A percentile compares a stretch with the other conserved stretches of the same genome.
These are phyloP conservation scores for Holothuria glaberrima DNA, from an alignment of 35 echinoderm and acorn worm species.

Conservation along the genomic window DNA sequence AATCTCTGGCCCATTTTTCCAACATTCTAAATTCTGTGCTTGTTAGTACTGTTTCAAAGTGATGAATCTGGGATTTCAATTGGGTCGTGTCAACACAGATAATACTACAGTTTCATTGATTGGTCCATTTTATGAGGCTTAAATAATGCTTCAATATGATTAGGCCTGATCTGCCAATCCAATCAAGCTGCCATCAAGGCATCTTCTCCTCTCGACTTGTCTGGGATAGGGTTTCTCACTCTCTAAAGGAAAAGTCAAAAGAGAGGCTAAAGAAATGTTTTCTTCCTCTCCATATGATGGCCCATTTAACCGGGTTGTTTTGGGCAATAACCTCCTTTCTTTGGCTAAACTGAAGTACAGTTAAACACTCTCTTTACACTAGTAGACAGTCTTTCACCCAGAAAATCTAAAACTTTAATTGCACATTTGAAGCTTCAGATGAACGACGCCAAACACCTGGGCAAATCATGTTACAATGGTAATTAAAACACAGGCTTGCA, in stretches of 20 bases:
- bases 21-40: background rate
- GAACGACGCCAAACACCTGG: too few relatives aligned
- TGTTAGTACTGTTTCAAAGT: conserved; percentile 21
- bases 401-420: too few relatives aligned
- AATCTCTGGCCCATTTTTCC: conserved; percentile 39
- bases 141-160: conserved; percentile 49
- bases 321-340: conserved; percentile 46
- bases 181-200: conserved; percentile 19
- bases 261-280: background rate
- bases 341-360: too few relatives aligned
- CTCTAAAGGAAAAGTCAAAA: conserved; percentile 3
- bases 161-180: conserved; percentile 42
- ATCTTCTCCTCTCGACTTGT: background rate
- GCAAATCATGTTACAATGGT: too few relatives aligned
- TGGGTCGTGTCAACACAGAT: conserved; percentile 58
- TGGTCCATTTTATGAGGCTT: conserved; percentile 36
- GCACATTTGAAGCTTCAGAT: too few relatives aligned
- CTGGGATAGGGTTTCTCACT: conserved; percentile 27
- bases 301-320: conserved; percentile 27
- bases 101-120: conserved; percentile 51
- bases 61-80: conserved; percentile 43
- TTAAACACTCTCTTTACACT: too few relatives aligned
- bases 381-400: too few relatives aligned
- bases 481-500: too few relatives aligned
- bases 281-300: conserved; percentile 6